A percentile compares a stretch with the other conserved stretches of the same genome.
Evolutionary conservation across 2,888 invertebrate species (phyloP).

Genomic region (Metallyticus violacea): DNA sequence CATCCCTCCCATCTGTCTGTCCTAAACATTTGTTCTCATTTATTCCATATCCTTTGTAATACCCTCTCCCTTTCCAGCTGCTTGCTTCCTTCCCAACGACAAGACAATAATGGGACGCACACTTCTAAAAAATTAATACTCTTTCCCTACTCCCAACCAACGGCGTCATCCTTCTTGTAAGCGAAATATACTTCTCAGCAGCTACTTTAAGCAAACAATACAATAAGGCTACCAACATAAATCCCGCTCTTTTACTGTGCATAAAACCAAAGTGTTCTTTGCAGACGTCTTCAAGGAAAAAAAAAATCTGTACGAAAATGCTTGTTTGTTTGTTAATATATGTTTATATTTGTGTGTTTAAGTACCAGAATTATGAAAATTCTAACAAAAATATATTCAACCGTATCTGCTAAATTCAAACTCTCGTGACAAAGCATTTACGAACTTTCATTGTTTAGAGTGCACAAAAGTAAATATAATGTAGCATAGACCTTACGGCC

Average conservation of each 20-base stretch:
- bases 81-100: background rate
- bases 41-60: background rate
- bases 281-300: background rate
- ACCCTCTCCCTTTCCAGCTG: background rate
- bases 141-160: background rate
- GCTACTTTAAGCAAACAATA: background rate
- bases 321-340: too few relatives aligned
- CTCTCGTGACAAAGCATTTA: too few relatives aligned
- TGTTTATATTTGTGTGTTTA: too few relatives aligned
- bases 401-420: too few relatives aligned
- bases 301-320: too few relatives aligned
- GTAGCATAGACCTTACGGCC: too few relatives aligned
- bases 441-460: too few relatives aligned
- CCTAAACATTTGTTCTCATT: conserved; percentile 1
- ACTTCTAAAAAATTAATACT: background rate
- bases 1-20: background rate
- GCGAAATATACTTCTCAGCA: background rate
- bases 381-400: too few relatives aligned
- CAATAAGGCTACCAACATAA: too few relatives aligned
- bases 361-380: too few relatives aligned
- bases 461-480: too few relatives aligned
- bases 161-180: background rate
- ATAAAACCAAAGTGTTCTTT: background rate
- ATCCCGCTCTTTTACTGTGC: background rate
- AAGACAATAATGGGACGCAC: background rate